phyloP scores from a whole-genome alignment of 2,113 vertebrate species.

The Gadus macrocephalus region DNA sequence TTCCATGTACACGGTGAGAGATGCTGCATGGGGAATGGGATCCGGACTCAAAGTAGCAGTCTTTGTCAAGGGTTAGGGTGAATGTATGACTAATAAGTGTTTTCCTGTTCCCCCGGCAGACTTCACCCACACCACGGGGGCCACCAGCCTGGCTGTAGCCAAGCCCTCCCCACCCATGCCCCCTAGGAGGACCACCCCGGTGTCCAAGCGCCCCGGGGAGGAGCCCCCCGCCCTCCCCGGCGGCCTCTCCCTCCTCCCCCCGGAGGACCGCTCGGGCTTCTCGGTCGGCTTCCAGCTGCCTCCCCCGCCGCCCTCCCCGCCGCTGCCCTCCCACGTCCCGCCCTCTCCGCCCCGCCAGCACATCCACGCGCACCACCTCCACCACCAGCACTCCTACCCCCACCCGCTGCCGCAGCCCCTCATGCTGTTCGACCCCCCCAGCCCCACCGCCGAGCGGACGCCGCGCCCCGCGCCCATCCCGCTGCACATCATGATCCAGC shows the following conservation, averaged over 20 bases:
- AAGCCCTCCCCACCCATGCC: constrained; percentile 95
- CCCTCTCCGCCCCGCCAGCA: constrained; percentile 71
- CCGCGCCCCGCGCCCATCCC: constrained; percentile 80
- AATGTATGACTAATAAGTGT: not conserved
- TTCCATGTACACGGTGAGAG: constrained; percentile 13
- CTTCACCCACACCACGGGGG: constrained; percentile 78
- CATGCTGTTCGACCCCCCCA: constrained; percentile 64
- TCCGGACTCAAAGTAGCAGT: too few species aligned
- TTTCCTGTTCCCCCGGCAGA: constrained; percentile 75
- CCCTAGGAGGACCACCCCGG: constrained; percentile 83
- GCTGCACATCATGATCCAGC: constrained; percentile 93
- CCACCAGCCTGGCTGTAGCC: constrained; percentile 64
- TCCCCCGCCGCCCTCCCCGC: constrained; percentile 66
- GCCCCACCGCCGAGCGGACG: constrained; percentile 60
- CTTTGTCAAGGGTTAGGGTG: not conserved
- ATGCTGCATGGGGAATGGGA: constrained; percentile 26
- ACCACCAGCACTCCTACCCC: constrained; percentile 44
- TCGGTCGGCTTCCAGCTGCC: constrained; percentile 73
- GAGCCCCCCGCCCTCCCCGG: constrained; percentile 51
- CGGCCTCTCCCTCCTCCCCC: constrained; percentile 65
- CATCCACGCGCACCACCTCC: constrained; percentile 75
- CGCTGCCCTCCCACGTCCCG: constrained; percentile 74
- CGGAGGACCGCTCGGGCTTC: constrained; percentile 58
- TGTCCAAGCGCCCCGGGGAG: constrained; percentile 68
- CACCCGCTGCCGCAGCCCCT: constrained; percentile 71